Conservation (phyloP, 2,113 vertebrate genomes). For the Peromyscus polionotus region DNA sequence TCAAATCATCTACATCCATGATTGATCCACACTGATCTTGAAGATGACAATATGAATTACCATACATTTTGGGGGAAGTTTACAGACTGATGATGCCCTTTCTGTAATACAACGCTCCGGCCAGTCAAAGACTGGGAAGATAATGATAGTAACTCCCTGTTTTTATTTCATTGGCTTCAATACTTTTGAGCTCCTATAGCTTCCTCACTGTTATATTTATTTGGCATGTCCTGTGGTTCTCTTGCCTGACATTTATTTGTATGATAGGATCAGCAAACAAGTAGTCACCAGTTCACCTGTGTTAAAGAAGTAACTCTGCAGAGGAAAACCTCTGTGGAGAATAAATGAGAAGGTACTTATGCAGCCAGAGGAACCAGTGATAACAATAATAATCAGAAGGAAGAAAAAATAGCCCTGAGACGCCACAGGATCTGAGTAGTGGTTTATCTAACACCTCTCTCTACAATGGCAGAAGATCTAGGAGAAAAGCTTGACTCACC, state of each 20-base stretch:
- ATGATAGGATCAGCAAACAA: neutral
- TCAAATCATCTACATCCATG: neutral
- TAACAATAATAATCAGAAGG: neutral
- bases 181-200: neutral
- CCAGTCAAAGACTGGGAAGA: neutral
- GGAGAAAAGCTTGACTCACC: neutral
- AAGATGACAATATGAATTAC: neutral
- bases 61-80: neutral
- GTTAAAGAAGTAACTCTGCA: constrained; percentile 6
- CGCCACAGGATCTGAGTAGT: neutral
- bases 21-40: neutral
- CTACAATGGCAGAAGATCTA: neutral
- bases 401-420: neutral
- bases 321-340: neutral
- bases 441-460: neutral
- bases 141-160: neutral
- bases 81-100: neutral
- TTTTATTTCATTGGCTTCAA: neutral
- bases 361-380: neutral
- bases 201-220: neutral
- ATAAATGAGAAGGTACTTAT: constrained; percentile 8
- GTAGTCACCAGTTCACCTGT: neutral
- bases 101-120: neutral
- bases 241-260: neutral
- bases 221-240: neutral